Evolutionary conservation across 2,888 invertebrate genomes (phyloP).

Genomic region (Polyommatus iphigenia): DNA sequence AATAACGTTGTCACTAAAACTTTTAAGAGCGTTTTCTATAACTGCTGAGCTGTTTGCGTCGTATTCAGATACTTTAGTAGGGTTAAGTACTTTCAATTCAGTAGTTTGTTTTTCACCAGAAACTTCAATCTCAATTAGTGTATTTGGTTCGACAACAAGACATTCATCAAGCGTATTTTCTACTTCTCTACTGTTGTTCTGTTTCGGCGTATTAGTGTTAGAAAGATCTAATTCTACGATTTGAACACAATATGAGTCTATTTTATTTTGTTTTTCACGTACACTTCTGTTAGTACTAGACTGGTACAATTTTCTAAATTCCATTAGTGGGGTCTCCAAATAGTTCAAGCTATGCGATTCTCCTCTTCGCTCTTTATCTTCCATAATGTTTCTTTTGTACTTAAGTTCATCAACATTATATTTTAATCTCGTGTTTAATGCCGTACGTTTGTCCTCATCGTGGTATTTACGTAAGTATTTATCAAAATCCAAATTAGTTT

Average conservation of each 20-base stretch:
- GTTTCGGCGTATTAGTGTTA: constrained; percentile 7
- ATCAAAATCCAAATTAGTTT: constrained; percentile 50
- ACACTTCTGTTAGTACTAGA: constrained; percentile 40
- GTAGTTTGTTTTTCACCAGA: not conserved
- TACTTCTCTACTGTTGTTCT: not conserved
- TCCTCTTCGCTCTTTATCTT: not conserved
- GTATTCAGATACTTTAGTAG: not conserved
- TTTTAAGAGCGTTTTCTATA: not conserved
- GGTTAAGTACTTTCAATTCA: not conserved
- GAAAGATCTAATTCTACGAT: not conserved
- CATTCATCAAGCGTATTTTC: constrained; percentile 35
- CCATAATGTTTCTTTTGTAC: not conserved
- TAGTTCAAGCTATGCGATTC: constrained; percentile 45
- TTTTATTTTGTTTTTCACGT: not conserved
- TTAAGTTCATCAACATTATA: constrained; percentile 36
- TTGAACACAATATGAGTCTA: not conserved
- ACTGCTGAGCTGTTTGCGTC: not conserved
- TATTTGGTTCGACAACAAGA: not conserved
- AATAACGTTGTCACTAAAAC: not conserved
- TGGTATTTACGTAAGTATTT: constrained; percentile 58
- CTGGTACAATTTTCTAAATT: constrained; percentile 65
- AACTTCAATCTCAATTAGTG: not conserved
- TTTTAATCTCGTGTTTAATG: constrained; percentile 50
- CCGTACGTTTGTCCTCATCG: constrained; percentile 46
- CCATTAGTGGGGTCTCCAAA: constrained; percentile 60